Base-by-base conservation (phyloP, 2,797 vertebrate genomes). In the Chelmon rostratus region DNA sequence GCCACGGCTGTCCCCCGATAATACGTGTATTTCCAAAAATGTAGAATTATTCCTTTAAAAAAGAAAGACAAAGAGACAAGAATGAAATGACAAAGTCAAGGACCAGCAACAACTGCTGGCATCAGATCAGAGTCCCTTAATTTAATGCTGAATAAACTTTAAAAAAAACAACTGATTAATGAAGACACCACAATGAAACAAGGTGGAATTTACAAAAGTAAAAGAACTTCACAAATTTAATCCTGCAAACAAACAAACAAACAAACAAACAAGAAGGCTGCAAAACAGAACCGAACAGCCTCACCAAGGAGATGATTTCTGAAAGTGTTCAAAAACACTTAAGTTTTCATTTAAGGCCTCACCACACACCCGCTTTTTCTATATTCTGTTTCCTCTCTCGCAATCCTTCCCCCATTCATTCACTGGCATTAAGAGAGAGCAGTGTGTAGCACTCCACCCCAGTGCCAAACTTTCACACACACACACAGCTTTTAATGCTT, bases 401-500 rank as follows among this genome's bases (percentile, higher is more conserved):
- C 71, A 65, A 35, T 80, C 33, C 42, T 67, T 65, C 52, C 62
- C 54, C 57, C 64, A 38, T 66, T 53, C 15, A 13, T 73, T 84
- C 49, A 57, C 35, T 19, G 57, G 46, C 70, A 70, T 77, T 74
- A 71, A 73, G 35, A 49, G 23, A 57, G 57, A 63, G n/a, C 40
- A 23, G 63, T 69, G 64, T 49, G 49, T 33, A 23, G 61, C 65
- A 9, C 40, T 47, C 49, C 12, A 47, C 64, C 66, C 81, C 73
- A 37, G 31, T 73, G 73, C 33, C 70, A 76, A 77, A 89, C 70
- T 75, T 83, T 9, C 44, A 53, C 64, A 42, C 44, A 78, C 76
- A 68, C 59, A 33, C 40, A 16, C 31, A 62, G 84, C 89, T 83
- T 88, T 88, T 86, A 91, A 86, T 88, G 88, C 86, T 78, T 63